These are phyloP conservation scores for Gymnocephalus cernua DNA, from an alignment of 2,113 vertebrate genomes.

Conservation along the genomic window DNA sequence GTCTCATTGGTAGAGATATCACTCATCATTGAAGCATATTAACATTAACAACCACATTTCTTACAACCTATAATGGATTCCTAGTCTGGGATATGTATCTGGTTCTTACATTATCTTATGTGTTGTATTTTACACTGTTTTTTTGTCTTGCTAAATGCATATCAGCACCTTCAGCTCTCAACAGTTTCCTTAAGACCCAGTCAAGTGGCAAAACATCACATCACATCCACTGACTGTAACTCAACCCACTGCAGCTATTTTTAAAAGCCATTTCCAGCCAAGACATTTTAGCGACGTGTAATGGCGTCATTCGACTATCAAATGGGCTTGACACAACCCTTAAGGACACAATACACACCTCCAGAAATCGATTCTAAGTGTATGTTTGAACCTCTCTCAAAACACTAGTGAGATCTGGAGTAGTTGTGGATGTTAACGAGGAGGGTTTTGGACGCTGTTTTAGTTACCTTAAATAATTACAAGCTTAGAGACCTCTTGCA, in stretches of 20 bases:
- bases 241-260: constrained; percentile 84
- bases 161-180: constrained; percentile 24
- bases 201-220: constrained; percentile 80
- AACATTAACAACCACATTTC: neutral
- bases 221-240: constrained; percentile 82
- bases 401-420: constrained; percentile 7
- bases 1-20: constrained; percentile 16
- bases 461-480: constrained; percentile 57
- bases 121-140: neutral
- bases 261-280: constrained; percentile 82
- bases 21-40: neutral
- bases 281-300: constrained; percentile 82
- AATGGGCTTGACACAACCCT: constrained; percentile 56
- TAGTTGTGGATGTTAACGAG: constrained; percentile 1
- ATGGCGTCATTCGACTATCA: constrained; percentile 74
- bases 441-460: constrained; percentile 10
- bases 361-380: constrained; percentile 25
- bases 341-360: constrained; percentile 53
- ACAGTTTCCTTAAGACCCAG: constrained; percentile 67
- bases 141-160: neutral
- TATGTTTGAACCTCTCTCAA: constrained; percentile 22
- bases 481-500: constrained; percentile 26
- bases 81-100: neutral
- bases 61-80: neutral
- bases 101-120: neutral